A percentile compares a stretch with the other conserved stretches of the same genome.
phyloP scores from a whole-genome alignment of 2,797 vertebrate genomes.

The Sebastes elongatus region DNA sequence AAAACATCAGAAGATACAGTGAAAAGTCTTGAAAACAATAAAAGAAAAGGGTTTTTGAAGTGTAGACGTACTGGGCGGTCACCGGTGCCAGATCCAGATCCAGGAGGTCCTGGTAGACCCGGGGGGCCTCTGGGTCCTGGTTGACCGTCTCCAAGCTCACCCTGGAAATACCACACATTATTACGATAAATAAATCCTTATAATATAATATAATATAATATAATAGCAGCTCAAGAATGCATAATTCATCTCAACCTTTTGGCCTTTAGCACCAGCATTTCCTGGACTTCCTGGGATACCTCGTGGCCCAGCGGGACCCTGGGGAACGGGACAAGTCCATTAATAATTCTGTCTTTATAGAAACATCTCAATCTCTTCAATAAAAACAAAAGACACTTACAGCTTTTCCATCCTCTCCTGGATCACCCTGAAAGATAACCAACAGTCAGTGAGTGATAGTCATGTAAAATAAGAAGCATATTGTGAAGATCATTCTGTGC shows the following conservation, averaged over 20 bases:
- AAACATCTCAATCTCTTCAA: not conserved
- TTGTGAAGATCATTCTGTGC: conserved; percentile 21
- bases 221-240: not conserved
- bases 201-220: no score
- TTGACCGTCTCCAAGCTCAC: conserved; percentile 84
- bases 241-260: conserved; percentile 83
- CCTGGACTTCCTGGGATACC: conserved; percentile 87
- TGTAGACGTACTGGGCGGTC: conserved; percentile 69
- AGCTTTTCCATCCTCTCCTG: conserved; percentile 89
- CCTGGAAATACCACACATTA: conserved; percentile 74
- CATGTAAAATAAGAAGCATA: not conserved
- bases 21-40: not conserved
- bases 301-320: conserved; percentile 86
- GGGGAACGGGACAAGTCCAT: not conserved
- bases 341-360: not conserved
- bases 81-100: conserved; percentile 53
- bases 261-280: conserved; percentile 82
- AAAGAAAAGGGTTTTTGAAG: not conserved
- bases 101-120: conserved; percentile 89
- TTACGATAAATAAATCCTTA: not conserved
- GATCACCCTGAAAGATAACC: conserved; percentile 83
- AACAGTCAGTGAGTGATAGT: not conserved
- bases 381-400: conserved; percentile 77
- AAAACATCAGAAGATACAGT: not conserved
- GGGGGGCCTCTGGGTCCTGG: conserved; percentile 85